Evolutionary conservation across 2,797 vertebrate species (phyloP).

Genomic region (Masticophis lateralis): DNA sequence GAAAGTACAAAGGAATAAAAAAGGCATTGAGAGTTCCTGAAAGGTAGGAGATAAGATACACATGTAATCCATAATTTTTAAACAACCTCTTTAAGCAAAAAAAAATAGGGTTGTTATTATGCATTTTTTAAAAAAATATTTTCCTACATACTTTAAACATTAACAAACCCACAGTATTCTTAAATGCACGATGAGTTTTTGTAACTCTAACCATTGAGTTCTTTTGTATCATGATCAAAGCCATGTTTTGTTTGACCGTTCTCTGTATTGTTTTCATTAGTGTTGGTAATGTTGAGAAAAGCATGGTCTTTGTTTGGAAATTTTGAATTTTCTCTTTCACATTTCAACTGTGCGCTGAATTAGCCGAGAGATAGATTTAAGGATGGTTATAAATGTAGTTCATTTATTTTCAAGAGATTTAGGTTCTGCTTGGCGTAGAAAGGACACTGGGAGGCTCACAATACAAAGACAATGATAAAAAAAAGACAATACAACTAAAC

Average conservation of each 20-base stretch:
- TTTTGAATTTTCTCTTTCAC: not conserved
- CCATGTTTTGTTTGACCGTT: not conserved
- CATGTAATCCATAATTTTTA: not conserved
- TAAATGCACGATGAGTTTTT: not conserved
- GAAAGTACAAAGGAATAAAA: not conserved
- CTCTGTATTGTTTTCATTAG: not conserved
- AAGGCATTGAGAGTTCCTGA: not conserved
- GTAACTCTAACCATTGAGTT: not conserved
- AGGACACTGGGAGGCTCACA: not conserved
- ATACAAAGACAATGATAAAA: not conserved
- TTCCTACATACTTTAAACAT: not conserved
- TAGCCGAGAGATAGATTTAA: not conserved
- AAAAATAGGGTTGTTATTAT: not conserved
- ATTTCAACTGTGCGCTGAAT: slow-evolving; percentile 3
- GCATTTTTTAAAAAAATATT: not conserved
- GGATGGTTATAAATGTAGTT: not conserved
- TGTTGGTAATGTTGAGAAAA: not conserved
- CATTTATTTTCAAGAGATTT: not conserved
- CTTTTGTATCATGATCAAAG: not conserved
- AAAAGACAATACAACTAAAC: not conserved
- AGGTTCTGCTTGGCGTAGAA: not conserved
- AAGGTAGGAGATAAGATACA: not conserved
- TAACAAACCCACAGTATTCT: not conserved
- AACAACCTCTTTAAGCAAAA: not conserved
- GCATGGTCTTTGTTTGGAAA: slow-evolving; percentile 29